Evolutionary conservation across 2,113 vertebrate genomes (phyloP).

Genomic region (Oryctolagus cuniculus): mOryCun1.1 NC_091433.1:177410001-177410500

Average conservation of each 20-base stretch:
- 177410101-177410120: not conserved
- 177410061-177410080: too few species aligned
- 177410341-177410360: not conserved
- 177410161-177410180: not conserved
- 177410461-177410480: accelerated
- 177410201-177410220: not conserved
- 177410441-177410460: not conserved
- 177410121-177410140: not conserved
- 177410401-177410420: not conserved
- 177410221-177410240: not conserved
- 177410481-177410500: not conserved
- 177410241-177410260: not conserved
- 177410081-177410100: not conserved
- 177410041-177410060: not conserved
- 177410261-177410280: not conserved
- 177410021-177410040: too few species aligned
- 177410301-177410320: not conserved
- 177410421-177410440: not conserved
- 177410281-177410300: not conserved
- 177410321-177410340: not conserved
- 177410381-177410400: not conserved
- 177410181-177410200: not conserved
- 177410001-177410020: too few species aligned
- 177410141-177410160: not conserved
- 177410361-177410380: not conserved